phyloP scores from a whole-genome alignment of 2,888 invertebrate species.

The Phragmatobia fuliginosa region DNA sequence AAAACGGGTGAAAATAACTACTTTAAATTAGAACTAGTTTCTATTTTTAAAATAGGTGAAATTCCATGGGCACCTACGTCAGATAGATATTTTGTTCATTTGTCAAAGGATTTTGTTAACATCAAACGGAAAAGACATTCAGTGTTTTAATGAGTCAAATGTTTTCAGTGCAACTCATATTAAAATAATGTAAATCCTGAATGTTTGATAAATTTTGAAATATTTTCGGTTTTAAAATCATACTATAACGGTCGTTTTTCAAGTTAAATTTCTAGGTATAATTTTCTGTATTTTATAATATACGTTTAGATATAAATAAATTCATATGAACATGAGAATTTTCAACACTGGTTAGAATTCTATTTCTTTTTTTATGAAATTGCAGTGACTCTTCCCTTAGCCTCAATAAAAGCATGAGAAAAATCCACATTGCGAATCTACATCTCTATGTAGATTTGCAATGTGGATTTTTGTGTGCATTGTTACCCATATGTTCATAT shows the following conservation, averaged over 20 bases:
- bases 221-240: neutral
- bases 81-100: conserved; percentile 2
- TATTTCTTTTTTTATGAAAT: too few species aligned
- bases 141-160: neutral
- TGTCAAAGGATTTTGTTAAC: neutral
- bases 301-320: too few species aligned
- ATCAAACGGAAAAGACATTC: conserved; percentile 6
- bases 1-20: neutral
- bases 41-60: neutral
- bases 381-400: too few species aligned
- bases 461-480: too few species aligned
- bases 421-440: too few species aligned
- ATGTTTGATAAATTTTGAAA: neutral
- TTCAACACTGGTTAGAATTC: too few species aligned
- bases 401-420: too few species aligned
- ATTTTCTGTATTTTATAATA: too few species aligned
- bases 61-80: neutral
- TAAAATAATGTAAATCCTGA: neutral
- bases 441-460: too few species aligned
- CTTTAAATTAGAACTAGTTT: neutral
- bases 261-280: neutral
- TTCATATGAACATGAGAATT: too few species aligned
- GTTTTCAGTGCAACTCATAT: neutral
- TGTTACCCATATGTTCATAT: too few species aligned
- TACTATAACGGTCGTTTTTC: neutral